Conservation (phyloP, 2,888 invertebrate species). For the Leptinotarsa haldemani region DNA sequence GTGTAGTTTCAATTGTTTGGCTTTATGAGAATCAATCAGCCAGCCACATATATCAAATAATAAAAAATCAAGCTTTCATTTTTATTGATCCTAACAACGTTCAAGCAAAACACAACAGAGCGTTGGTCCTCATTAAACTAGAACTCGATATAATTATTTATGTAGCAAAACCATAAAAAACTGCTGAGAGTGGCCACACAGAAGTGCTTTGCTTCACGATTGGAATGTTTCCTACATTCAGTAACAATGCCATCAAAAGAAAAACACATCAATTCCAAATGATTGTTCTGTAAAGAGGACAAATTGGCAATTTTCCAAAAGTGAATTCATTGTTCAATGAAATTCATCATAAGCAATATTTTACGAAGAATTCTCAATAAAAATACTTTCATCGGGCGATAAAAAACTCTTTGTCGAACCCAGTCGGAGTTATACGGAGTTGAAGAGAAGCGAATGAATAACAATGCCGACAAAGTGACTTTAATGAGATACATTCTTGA, state of each 20-base stretch:
- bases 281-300: not conserved
- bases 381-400: not conserved
- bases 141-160: too few species aligned
- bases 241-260: not conserved
- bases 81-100: too few species aligned
- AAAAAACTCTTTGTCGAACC: too few species aligned
- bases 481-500: too few species aligned
- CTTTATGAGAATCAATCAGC: too few species aligned
- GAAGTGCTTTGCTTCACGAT: not conserved
- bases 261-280: not conserved
- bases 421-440: too few species aligned
- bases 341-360: not conserved
- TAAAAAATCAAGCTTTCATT: not conserved
- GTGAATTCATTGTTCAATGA: not conserved
- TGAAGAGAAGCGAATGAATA: too few species aligned
- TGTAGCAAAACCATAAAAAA: not conserved
- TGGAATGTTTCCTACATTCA: not conserved
- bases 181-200: not conserved
- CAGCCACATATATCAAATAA: not conserved
- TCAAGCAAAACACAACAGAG: too few species aligned
- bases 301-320: constrained; percentile 1
- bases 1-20: too few species aligned
- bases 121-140: too few species aligned
- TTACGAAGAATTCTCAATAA: not conserved
- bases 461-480: too few species aligned